A percentile compares a stretch with the other conserved stretches of the same genome.
Evolutionary conservation across 2,113 vertebrate species (phyloP).

Genomic region (Patagioenas fasciata): DNA sequence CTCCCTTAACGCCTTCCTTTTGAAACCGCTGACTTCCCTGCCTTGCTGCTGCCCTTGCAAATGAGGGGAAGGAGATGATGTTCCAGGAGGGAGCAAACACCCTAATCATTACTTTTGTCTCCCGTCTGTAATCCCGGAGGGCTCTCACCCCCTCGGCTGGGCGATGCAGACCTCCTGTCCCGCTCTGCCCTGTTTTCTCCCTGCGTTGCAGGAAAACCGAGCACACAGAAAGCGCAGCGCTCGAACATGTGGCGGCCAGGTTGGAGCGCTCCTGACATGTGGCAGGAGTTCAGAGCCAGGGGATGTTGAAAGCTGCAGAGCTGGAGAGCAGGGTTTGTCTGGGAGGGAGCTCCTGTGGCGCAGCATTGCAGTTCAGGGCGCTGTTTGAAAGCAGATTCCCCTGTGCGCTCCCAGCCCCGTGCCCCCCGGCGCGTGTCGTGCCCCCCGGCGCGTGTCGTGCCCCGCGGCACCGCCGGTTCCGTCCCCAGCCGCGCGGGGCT

Average conservation of each 20-base stretch:
- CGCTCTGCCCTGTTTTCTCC: neutral
- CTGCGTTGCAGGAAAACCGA: neutral
- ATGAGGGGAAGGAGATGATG: neutral
- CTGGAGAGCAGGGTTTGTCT: neutral
- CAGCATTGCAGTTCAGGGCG: neutral
- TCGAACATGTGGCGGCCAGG: constrained; percentile 72
- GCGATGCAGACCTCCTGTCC: constrained; percentile 8
- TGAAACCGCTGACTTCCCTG: neutral
- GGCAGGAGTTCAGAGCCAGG: constrained; percentile 62
- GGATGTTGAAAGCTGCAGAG: constrained; percentile 67
- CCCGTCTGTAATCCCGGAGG: neutral
- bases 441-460: neutral
- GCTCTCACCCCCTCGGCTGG: constrained; percentile 14
- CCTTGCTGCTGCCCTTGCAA: neutral
- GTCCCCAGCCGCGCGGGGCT: neutral
- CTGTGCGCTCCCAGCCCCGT: neutral
- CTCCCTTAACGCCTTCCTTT: neutral
- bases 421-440: too few species aligned
- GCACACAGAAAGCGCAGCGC: constrained; percentile 34
- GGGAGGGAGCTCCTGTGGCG: accelerated
- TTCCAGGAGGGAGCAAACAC: constrained; percentile 17
- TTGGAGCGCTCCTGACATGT: constrained; percentile 60
- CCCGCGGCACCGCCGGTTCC: neutral
- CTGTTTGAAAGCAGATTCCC: neutral
- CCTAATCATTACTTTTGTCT: neutral